Base-by-base conservation (phyloP, 1,140 invertebrate species). In the Drosophila pruinosa region DNA sequence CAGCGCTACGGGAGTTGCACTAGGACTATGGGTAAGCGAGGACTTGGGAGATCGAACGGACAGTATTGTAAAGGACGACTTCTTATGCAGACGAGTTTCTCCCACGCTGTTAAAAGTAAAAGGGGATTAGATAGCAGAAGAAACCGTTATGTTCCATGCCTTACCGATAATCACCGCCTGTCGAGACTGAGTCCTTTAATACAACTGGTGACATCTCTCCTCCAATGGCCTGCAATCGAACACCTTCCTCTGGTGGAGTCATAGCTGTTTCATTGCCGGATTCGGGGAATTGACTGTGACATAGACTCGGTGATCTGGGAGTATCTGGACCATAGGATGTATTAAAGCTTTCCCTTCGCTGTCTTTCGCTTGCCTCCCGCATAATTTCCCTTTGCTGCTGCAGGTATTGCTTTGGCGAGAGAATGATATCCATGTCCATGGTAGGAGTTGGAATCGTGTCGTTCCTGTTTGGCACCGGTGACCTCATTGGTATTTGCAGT, bases 51-150 rank as follows among this genome's bases (percentile, higher is more conserved):
- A 90, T 14, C 91, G 89, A 5, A 94, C 93, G 3, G 93, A 92
- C 38, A 95, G 91, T 54, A 95, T 94, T 28, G 94, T 93, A 78
- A 95, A 95, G 14, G 92, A 81, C 59, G 92, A 90, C 75, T 93
- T 92, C 58, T 92, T 92, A 54, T 92, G 90, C 21, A 92, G 67
- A 34, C 91, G 80, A 6, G 91, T 65, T 26, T 91, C 90, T 2
- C 91, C 91, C 19, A 92, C 90, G 72, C 92, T 92, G 24, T 4
- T 1, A 17, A 19, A 53, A 47, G 36, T 43, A 10, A 5, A 22
- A 21, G n/a, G n/a, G 17, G 0, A 21, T 36, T 31, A 43, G 39
- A 17, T 34, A 4, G 10, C 10, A 4, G 2, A n/a, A 2, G 2
- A 26, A 22, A 7, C 2, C 41, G 15, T 19, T 1, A 1, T 21